A percentile compares a stretch with the other conserved stretches of the same genome.
Evolutionary conservation across 1,140 invertebrate genomes (phyloP).

Genomic region (Leptopilina boulardi): DNA sequence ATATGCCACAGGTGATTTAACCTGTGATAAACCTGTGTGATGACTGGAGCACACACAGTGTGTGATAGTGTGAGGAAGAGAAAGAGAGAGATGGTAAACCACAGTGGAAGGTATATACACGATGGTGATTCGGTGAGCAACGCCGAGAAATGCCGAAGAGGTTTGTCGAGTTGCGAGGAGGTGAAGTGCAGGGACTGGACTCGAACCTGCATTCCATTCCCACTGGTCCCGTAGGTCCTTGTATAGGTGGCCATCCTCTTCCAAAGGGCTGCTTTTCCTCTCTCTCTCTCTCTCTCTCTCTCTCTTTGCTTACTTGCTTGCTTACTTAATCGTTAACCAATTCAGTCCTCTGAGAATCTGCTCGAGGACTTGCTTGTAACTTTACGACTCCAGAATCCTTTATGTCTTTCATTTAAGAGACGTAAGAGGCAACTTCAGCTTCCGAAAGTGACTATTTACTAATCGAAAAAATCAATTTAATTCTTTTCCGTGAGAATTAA

Average conservation of each 20-base stretch:
- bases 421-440: conserved; percentile 6
- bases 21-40: conserved; percentile 41
- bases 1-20: conserved; percentile 42
- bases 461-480: neutral
- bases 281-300: conserved; percentile 45
- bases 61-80: conserved; percentile 56
- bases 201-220: conserved; percentile 77
- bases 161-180: conserved; percentile 49
- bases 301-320: conserved; percentile 58
- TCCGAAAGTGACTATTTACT: conserved; percentile 25
- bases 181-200: conserved; percentile 64
- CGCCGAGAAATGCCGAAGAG: conserved; percentile 63
- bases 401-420: conserved; percentile 1
- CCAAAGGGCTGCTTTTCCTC: conserved; percentile 37
- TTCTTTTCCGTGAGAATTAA: neutral
- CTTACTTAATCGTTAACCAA: conserved; percentile 60
- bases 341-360: conserved; percentile 34
- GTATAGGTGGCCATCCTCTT: conserved; percentile 70
- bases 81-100: conserved; percentile 53
- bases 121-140: conserved; percentile 66
- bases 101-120: conserved; percentile 60
- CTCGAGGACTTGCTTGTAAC: conserved; percentile 29
- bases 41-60: conserved; percentile 34
- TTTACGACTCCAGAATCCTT: conserved; percentile 28
- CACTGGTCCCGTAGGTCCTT: conserved; percentile 75